Conservation (phyloP, 2,113 vertebrate species). For the Globicephala melas region DNA sequence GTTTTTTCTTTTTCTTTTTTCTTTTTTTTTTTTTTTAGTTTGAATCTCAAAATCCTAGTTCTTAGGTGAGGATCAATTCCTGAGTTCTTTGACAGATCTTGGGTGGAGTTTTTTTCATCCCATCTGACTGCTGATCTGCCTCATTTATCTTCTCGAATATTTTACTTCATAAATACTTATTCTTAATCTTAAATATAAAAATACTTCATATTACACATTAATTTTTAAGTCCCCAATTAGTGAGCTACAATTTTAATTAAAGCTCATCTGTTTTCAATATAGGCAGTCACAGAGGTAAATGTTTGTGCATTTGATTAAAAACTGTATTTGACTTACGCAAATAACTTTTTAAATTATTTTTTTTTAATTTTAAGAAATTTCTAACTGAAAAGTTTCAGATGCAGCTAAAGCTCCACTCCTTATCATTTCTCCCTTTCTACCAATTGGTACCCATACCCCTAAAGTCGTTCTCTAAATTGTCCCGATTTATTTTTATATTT, state of each 20-base stretch:
- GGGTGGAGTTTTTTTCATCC: not conserved
- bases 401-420: rapidly evolving
- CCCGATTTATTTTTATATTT: not conserved
- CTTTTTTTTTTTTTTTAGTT: not conserved
- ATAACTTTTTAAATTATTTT: not conserved
- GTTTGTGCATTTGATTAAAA: not conserved
- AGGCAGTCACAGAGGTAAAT: not conserved
- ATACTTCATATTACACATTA: not conserved
- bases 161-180: not conserved
- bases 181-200: not conserved
- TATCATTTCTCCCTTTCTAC: not conserved
- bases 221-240: not conserved
- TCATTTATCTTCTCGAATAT: not conserved
- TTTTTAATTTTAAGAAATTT: not conserved
- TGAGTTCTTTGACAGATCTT: not conserved
- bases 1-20: not conserved
- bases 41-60: not conserved
- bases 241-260: not conserved
- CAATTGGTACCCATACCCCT: rapidly evolving
- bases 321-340: not conserved
- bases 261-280: not conserved
- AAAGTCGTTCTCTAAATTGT: not conserved
- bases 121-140: not conserved
- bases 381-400: not conserved
- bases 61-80: not conserved